Evolutionary conservation across 2,888 invertebrate genomes (phyloP), one percentile per base, ranked within the genome.

Genomic region (Strigamia crassipes): DNA sequence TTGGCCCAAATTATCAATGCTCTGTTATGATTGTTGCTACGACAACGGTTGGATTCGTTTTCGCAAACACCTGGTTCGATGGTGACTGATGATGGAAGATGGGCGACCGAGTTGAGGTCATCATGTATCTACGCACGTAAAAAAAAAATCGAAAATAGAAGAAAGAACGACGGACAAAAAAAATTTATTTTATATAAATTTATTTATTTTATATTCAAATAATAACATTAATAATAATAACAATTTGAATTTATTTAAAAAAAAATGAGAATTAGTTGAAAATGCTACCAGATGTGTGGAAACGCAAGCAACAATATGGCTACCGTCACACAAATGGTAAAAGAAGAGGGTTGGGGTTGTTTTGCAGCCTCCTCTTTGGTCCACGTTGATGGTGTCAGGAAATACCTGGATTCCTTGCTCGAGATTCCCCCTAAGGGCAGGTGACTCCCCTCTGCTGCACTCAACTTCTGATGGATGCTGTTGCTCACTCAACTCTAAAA

Each of bases 1-100:
- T 80, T 51, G 42, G 80, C 42, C 31, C 31, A 51, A 81, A 66
- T 81, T 81, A 81, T 81, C 81, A 81, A 81, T 81, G 34, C 61
- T 34, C 61, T 81, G 81, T 81, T 81, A 46, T 81, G 81, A 81
- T 81, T 81, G 81, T 81, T 81, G 66, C 66, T 23, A 34, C 34
- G 66, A 34, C 66, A 66, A 81, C 81, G 42, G 34, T 34, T 56
- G 41, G 34, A 61, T 81, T 34, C 41, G 23, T 56, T 81, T 66
- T 78, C 41, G 41, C 61, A 61, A 81, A 81, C 81, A 81, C 81
- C 81, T 81, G 81, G 81, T 80, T 73, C 73, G 80, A 46, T 66
- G 81, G 46, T 80, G 80, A 80, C 51, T 46, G 80, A 80, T 42
- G 51, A 21, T 78, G 18, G 78, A 78, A 41, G 78, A 73, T 73